These are phyloP conservation scores for Lemur catta DNA, from an alignment of 2,797 vertebrate genomes.

Conservation along the genomic window DNA sequence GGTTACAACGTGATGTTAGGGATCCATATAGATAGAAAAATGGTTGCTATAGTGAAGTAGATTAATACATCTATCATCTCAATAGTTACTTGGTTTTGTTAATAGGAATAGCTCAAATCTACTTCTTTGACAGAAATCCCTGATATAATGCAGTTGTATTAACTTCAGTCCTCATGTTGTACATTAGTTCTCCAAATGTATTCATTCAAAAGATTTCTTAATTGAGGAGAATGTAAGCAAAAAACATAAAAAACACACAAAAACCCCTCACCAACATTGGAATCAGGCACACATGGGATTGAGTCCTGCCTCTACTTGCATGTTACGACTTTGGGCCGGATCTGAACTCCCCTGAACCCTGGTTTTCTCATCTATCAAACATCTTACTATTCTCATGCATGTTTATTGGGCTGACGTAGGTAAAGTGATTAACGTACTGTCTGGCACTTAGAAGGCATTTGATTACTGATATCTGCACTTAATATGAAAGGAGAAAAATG, in stretches of 20 bases:
- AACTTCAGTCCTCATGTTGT: background rate
- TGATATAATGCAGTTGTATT: background rate
- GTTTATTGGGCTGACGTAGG: background rate
- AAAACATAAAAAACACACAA: background rate
- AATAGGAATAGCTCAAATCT: background rate
- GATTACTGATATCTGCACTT: background rate
- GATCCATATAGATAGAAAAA: background rate
- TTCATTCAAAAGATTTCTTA: background rate
- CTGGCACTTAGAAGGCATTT: background rate
- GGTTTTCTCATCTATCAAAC: background rate
- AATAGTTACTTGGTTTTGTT: background rate
- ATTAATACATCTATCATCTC: background rate
- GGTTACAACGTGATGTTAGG: background rate
- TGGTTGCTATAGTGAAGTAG: background rate
- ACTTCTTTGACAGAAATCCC: background rate
- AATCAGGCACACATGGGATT: background rate
- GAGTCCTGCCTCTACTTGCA: background rate
- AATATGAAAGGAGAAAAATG: fast-evolving
- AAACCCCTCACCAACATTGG: background rate
- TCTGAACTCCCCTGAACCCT: background rate
- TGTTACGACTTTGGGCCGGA: fast-evolving
- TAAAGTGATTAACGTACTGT: background rate
- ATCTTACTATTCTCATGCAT: fast-evolving
- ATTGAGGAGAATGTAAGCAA: background rate
- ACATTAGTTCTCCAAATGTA: background rate